These are phyloP conservation scores for Halcyon smyrnensis DNA, from an alignment of 2,797 vertebrate species.

Conservation along the genomic window DNA sequence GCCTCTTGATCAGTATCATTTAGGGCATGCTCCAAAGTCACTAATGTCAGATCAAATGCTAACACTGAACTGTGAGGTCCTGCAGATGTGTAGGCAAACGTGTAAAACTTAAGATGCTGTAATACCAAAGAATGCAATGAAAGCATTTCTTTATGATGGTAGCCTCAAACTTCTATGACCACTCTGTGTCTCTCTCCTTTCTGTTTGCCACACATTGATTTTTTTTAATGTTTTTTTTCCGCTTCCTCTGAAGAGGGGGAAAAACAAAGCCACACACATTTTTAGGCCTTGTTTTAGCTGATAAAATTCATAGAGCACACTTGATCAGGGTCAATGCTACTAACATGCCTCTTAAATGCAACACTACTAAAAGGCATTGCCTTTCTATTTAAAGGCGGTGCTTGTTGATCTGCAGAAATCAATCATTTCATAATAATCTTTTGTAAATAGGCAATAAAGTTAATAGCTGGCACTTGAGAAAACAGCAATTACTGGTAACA, in stretches of 20 bases:
- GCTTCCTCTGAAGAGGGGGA: not conserved
- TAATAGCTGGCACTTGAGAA: not conserved
- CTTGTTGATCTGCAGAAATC: not conserved
- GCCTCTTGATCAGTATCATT: not conserved
- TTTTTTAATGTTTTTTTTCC: not conserved
- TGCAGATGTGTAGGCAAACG: not conserved
- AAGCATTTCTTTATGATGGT: not conserved
- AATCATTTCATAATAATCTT: not conserved
- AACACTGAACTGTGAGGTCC: not conserved
- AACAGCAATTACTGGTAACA: not conserved
- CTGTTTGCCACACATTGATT: rapidly evolving
- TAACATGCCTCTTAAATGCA: not conserved
- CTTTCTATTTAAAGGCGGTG: not conserved
- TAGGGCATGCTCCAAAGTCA: not conserved
- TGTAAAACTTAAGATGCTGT: not conserved
- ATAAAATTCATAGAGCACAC: not conserved
- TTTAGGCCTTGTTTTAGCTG: not conserved
- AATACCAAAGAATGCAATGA: not conserved
- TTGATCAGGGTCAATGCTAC: not conserved
- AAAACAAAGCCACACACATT: not conserved
- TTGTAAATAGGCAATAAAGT: not conserved
- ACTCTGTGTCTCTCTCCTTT: not conserved
- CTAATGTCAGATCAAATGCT: not conserved
- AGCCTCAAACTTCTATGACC: not conserved
- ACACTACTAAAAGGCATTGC: not conserved